Evolutionary conservation across 1,140 invertebrate genomes (phyloP), one percentile per base, ranked within the genome.

Genomic region (Aphaenogaster ashmeadi): DNA sequence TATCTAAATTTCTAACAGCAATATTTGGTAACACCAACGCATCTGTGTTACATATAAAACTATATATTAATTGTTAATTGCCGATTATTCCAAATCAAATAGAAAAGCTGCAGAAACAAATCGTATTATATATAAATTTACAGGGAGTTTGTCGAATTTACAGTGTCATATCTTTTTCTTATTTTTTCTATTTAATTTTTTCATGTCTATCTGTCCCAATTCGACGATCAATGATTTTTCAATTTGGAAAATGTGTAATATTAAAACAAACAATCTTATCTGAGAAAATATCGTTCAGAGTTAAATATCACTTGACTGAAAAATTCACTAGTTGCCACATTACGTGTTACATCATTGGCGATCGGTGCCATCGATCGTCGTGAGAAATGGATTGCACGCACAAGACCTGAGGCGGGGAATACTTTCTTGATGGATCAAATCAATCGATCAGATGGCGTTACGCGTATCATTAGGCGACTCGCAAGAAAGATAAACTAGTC

Each of bases 371-470:
- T 47, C 3, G 41, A 54, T 80, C 27, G 15, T n/a, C 62, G 13
- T 11, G 36, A 74, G 38, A 83, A 78, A 64, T 6, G 8, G 41
- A 83, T 72, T 54, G 27, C 27, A 27, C 4, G n/a, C 18, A 36
- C 54, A 18, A 52, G 13, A 64, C 18, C 7, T 5, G 7, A 56
- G n/a, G 3, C 18, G n/a, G 11, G 38, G 5, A 64, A 54, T 50
- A 69, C 18, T 33, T 60, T 60, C 52, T 27, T 33, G 38, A 27
- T 15, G 36, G 21, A 72, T 83, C 18, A 58, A 44, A 74, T 74
- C 67, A 27, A 83, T 83, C 67, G 38, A 83, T 83, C 27, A 58
- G 15, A 67, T 36, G 33, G 13, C 33, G 33, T 60, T 41, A 62
- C 18, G 18, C 44, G 38, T 33, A 15, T 83, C 62, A 27, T 74